These are phyloP conservation scores for Callimorpha dominula DNA, from an alignment of 2,888 invertebrate genomes.

Conservation along the genomic window DNA sequence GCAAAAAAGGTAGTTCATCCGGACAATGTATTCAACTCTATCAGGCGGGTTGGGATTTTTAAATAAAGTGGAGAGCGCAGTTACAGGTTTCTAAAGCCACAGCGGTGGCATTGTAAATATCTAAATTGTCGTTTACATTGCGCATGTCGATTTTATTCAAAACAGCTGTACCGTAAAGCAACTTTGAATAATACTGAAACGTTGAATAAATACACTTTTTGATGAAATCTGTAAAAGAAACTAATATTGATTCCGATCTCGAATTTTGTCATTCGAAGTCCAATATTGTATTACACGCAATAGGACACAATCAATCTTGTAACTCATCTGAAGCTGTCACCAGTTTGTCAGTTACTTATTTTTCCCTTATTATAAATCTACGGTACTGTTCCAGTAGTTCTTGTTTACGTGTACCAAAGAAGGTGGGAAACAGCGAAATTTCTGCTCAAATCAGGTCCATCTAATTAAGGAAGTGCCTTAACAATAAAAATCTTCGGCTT, in stretches of 20 bases:
- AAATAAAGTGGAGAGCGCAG: not conserved
- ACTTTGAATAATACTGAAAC: not conserved
- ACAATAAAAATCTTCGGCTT: too few relatives aligned
- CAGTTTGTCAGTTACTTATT: too few relatives aligned
- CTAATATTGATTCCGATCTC: not conserved
- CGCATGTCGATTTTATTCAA: constrained; percentile 1
- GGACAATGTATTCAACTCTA: not conserved
- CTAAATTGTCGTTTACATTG: constrained; percentile 19
- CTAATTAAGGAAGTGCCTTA: too few relatives aligned
- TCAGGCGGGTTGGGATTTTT: not conserved
- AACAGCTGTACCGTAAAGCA: not conserved
- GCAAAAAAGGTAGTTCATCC: not conserved
- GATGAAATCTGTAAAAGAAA: not conserved
- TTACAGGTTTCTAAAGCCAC: constrained; percentile 6
- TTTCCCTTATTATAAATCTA: too few relatives aligned
- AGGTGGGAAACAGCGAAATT: too few relatives aligned
- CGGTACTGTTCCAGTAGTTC: too few relatives aligned
- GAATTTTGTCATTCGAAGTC: not conserved
- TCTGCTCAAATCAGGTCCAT: too few relatives aligned
- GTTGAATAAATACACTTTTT: not conserved
- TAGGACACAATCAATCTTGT: not conserved
- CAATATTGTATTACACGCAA: not conserved
- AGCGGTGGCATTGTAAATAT: constrained; percentile 2
- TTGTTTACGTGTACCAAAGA: too few relatives aligned
- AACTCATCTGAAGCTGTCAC: not conserved